Evolutionary conservation across 2,113 vertebrate species (phyloP).

Genomic region (Peromyscus leucopus): DNA sequence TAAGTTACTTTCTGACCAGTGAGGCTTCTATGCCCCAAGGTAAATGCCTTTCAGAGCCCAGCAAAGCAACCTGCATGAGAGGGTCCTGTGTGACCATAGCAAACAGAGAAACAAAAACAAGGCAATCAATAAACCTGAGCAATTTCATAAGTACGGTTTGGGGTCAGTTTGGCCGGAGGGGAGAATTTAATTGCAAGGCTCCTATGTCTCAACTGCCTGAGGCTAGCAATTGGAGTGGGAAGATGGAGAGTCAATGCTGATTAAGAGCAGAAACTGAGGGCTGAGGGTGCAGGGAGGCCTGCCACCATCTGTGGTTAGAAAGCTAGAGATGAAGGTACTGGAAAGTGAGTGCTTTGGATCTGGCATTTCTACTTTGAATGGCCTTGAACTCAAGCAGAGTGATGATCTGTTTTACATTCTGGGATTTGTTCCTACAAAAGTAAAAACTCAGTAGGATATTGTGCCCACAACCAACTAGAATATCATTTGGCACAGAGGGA

Average conservation of each 20-base stretch:
- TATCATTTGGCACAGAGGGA: not conserved
- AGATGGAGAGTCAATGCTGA: not conserved
- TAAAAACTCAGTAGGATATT: not conserved
- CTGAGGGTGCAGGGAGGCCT: not conserved
- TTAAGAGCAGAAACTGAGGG: not conserved
- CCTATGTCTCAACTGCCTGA: constrained; percentile 63
- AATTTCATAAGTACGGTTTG: constrained; percentile 40
- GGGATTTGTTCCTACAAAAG: constrained; percentile 37
- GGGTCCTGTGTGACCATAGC: not conserved
- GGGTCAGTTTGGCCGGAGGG: constrained; percentile 74
- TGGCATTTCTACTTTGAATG: not conserved
- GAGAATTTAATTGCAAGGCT: constrained; percentile 81
- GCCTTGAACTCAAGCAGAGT: not conserved
- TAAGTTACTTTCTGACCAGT: not conserved
- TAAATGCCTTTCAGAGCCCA: not conserved
- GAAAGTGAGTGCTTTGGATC: not conserved
- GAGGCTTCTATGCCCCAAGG: accelerated
- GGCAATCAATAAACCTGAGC: constrained; percentile 45
- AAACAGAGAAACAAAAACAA: constrained; percentile 41
- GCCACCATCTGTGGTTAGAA: not conserved
- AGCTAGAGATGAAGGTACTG: not conserved
- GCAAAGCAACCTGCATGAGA: not conserved
- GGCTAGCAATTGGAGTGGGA: constrained; percentile 50
- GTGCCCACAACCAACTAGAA: not conserved
- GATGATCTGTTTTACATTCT: not conserved